These are phyloP conservation scores for Pollenia labialis DNA, from an alignment of 2,888 invertebrate species.

Conservation along the genomic window DNA sequence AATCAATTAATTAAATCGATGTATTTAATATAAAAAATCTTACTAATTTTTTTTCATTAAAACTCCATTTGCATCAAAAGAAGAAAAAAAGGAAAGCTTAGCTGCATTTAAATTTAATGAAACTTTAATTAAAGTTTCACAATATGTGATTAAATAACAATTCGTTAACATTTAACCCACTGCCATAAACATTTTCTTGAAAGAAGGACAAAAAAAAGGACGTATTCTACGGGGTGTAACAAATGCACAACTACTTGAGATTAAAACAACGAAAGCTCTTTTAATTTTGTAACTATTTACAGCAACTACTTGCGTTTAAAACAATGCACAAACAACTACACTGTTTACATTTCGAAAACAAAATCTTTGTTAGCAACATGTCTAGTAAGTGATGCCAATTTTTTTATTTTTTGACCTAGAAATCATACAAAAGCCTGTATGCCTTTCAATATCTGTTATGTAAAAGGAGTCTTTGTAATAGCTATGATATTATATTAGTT, in stretches of 20 bases:
- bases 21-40: background rate
- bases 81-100: background rate
- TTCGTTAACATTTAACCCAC: conserved; percentile 34
- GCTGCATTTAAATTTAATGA: conserved; percentile 41
- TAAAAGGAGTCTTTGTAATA: too few species aligned
- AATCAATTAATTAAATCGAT: too few species aligned
- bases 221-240: conserved; percentile 51
- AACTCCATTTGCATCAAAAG: background rate
- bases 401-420: background rate
- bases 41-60: too few species aligned
- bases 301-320: background rate
- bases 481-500: too few species aligned
- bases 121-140: background rate
- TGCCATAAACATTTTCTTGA: conserved; percentile 5
- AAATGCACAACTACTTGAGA: conserved; percentile 65
- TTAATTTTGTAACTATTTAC: conserved; percentile 31
- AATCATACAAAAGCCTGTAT: too few species aligned
- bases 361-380: background rate
- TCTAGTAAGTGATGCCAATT: background rate
- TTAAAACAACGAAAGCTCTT: conserved; percentile 55
- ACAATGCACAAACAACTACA: conserved; percentile 9
- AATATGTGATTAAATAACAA: conserved; percentile 22
- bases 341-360: conserved; percentile 4
- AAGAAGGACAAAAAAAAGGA: background rate
- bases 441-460: too few species aligned